Evolutionary conservation across 2,888 invertebrate species (phyloP).

Genomic region (Andrena bicolor): DNA sequence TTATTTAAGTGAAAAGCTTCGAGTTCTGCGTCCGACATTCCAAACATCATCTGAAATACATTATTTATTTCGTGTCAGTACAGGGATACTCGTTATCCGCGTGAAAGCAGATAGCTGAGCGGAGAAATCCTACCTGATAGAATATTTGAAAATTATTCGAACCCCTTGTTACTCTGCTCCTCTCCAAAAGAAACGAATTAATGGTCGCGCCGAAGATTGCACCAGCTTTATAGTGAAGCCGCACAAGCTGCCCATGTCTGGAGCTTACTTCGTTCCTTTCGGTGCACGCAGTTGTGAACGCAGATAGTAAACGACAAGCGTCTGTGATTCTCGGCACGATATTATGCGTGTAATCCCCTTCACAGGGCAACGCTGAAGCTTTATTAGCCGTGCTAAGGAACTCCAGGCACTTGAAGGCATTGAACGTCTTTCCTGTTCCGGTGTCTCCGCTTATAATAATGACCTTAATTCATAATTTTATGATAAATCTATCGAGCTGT

Average conservation of each 20-base stretch:
- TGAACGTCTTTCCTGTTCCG: slow-evolving; percentile 85
- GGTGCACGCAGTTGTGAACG: slow-evolving; percentile 84
- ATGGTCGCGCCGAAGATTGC: slow-evolving; percentile 81
- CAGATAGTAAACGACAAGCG: slow-evolving; percentile 78
- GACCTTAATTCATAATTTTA: slow-evolving; percentile 62
- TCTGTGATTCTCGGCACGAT: slow-evolving; percentile 78
- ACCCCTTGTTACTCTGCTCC: slow-evolving; percentile 82
- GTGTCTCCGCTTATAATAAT: slow-evolving; percentile 85
- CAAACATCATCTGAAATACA: slow-evolving; percentile 75
- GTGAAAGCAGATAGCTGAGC: background rate
- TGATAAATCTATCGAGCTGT: background rate
- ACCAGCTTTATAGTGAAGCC: slow-evolving; percentile 80
- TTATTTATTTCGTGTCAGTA: background rate
- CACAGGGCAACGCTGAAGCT: slow-evolving; percentile 35
- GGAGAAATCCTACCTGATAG: slow-evolving; percentile 78
- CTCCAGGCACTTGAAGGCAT: slow-evolving; percentile 82
- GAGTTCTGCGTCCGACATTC: slow-evolving; percentile 75
- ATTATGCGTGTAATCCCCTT: slow-evolving; percentile 60
- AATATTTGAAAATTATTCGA: slow-evolving; percentile 85
- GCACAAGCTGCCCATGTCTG: slow-evolving; percentile 84
- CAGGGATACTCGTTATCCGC: background rate
- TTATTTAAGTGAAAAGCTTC: slow-evolving; percentile 72
- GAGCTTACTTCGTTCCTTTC: slow-evolving; percentile 83
- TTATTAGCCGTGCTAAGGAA: slow-evolving; percentile 77
- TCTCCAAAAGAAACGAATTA: slow-evolving; percentile 84